Percentiles rank a stretch among this genome's conserved stretches.
These are phyloP conservation scores for Sinohyriopsis cumingii DNA, from an alignment of 2,888 invertebrate species.

Conservation along the genomic window DNA sequence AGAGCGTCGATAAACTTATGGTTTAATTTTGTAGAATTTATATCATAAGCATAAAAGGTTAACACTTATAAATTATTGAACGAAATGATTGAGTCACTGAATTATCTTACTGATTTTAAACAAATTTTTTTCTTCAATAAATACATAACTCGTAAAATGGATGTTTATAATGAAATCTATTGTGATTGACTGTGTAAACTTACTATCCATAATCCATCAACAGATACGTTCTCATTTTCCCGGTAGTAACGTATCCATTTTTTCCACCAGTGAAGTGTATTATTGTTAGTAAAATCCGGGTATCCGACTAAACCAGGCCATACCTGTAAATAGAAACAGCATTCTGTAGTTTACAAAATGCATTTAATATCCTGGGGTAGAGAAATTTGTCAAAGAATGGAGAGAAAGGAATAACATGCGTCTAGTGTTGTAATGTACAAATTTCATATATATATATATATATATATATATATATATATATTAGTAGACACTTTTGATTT, in stretches of 20 bases:
- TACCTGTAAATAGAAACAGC: conserved; percentile 74
- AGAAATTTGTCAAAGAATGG: too few relatives aligned
- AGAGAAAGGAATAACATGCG: too few relatives aligned
- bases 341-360: not conserved
- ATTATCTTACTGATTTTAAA: too few relatives aligned
- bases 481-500: too few relatives aligned
- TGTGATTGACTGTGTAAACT: conserved; percentile 14
- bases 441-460: too few relatives aligned
- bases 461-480: too few relatives aligned
- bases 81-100: conserved; percentile 72
- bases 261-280: conserved; percentile 82
- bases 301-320: conserved; percentile 73
- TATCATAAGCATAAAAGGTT: not conserved
- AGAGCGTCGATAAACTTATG: too few relatives aligned
- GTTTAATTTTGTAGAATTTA: not conserved
- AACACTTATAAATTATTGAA: conserved; percentile 74
- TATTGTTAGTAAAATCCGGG: conserved; percentile 86
- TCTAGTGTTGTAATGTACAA: too few relatives aligned
- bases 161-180: too few relatives aligned
- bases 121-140: too few relatives aligned
- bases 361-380: too few relatives aligned
- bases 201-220: conserved; percentile 89
- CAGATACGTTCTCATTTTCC: conserved; percentile 68
- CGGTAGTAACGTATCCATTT: conserved; percentile 79
- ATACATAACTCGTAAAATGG: too few relatives aligned